Evolutionary conservation across 1,140 invertebrate genomes (phyloP).

Genomic region (Marisa cornuarietis): DNA sequence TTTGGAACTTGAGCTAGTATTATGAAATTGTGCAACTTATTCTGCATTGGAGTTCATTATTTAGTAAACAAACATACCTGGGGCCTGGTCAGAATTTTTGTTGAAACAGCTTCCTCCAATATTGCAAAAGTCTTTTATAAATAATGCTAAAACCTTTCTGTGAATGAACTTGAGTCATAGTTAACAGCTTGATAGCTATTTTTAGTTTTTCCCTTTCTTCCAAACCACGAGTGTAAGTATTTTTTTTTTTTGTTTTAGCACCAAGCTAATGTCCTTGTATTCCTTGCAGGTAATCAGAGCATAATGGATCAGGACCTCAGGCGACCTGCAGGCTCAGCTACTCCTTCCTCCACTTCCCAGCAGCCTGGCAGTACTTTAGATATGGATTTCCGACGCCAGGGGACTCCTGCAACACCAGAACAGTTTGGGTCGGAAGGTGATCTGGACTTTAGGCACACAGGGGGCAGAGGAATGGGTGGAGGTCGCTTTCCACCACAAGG

Average conservation of each 20-base stretch:
- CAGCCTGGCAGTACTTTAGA: constrained; percentile 17
- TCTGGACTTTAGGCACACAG: constrained; percentile 24
- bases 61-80: no score
- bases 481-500: constrained; percentile 3
- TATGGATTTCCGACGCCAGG: constrained; percentile 18
- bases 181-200: constrained; percentile 5
- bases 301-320: constrained; percentile 26
- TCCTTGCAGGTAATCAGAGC: constrained; percentile 5
- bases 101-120: no score
- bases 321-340: constrained; percentile 8
- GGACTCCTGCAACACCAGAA: constrained; percentile 10
- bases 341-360: constrained; percentile 11
- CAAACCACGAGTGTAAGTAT: background rate
- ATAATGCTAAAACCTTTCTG: no score
- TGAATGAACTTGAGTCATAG: background rate
- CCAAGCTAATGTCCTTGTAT: background rate
- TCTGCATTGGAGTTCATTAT: no score
- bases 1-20: no score
- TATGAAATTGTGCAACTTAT: no score
- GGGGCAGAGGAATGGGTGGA: constrained; percentile 6
- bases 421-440: constrained; percentile 25
- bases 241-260: no score
- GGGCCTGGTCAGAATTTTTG: no score
- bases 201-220: background rate
- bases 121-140: background rate